A percentile compares a stretch with the other conserved stretches of the same genome.
Evolutionary conservation across 2,113 vertebrate genomes (phyloP).

Genomic region (Aptenodytes forsteri): DNA sequence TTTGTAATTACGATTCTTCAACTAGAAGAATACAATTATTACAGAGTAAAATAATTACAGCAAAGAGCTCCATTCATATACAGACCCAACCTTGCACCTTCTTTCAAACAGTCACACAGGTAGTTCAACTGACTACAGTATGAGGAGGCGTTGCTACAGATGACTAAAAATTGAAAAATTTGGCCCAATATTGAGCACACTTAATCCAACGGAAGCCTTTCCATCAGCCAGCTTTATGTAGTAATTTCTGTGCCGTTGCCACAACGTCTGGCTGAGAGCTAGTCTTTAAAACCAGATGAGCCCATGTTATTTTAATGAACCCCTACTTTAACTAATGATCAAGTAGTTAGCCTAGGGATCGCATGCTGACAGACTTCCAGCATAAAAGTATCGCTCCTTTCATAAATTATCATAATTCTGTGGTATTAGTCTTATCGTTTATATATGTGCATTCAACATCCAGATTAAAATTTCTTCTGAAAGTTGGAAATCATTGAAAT

Average conservation of each 20-base stretch:
- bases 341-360: not conserved
- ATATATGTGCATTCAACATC: not conserved
- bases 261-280: not conserved
- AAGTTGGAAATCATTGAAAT: not conserved
- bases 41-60: not conserved
- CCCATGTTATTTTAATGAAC: slow-evolving; percentile 50
- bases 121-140: not conserved
- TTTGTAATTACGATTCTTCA: not conserved
- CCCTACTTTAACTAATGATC: slow-evolving; percentile 25
- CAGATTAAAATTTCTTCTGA: not conserved
- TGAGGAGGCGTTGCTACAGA: not conserved
- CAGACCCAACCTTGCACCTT: not conserved
- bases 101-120: not conserved
- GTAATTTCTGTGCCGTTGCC: not conserved
- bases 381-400: not conserved
- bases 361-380: not conserved
- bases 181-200: not conserved
- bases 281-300: slow-evolving; percentile 27
- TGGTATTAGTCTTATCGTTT: not conserved
- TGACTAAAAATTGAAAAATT: not conserved
- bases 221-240: not conserved
- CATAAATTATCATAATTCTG: not conserved
- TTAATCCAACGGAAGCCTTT: not conserved
- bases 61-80: not conserved
- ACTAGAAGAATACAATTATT: not conserved